Evolutionary conservation across 2,888 invertebrate species (phyloP), one percentile per base, ranked within the genome.

Genomic region (Colletes collaris): DNA sequence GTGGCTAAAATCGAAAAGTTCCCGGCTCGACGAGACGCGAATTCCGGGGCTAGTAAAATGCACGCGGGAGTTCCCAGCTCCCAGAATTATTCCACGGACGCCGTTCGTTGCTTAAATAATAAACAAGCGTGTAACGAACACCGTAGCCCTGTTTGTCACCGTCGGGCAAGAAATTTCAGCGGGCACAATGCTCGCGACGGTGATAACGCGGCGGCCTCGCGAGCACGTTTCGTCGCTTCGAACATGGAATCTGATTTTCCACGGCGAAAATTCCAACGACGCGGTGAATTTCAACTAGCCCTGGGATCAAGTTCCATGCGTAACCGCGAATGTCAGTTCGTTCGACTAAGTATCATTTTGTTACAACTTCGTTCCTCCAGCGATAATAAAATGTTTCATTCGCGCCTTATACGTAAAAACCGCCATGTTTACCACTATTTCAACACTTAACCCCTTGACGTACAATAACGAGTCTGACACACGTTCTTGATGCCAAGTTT

Each of bases 221-320:
- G 16, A 6, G 16, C 72, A 72, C 69, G 69, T 72, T 59, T 35
- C 35, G 8, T 35, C 58, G 44, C 72, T 16, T 46, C 50, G 35
- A 16, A 46, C n/a, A 3, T 4, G 58, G 44, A 50, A 52, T 44
- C 50, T 50, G 72, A 72, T 58, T 52, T 35, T 35, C 58, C 37
- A 50, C n/a, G 16, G 40, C 8, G 66, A 66, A 66, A 66, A 66
- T 66, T 72, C 50, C 50, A 58, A n/a, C 5, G 16, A 4, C 50
- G 49, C 40, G 19, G 44, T 52, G 67, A 58, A 67, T 52, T 27
- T 16, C 40, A 52, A 59, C 16, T 58, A 56, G 4, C 2, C 11
- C 19, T 35, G 27, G 27, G 55, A 10, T 56, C 55, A 56, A 56
- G 55, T 56, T 56, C 55, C 16, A 27, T 13, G 13, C 35, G 11